Percentiles rank a stretch among this genome's conserved stretches.
phyloP scores from a whole-genome alignment of 2,797 vertebrate species.

The Darevskia nairensis region DNA sequence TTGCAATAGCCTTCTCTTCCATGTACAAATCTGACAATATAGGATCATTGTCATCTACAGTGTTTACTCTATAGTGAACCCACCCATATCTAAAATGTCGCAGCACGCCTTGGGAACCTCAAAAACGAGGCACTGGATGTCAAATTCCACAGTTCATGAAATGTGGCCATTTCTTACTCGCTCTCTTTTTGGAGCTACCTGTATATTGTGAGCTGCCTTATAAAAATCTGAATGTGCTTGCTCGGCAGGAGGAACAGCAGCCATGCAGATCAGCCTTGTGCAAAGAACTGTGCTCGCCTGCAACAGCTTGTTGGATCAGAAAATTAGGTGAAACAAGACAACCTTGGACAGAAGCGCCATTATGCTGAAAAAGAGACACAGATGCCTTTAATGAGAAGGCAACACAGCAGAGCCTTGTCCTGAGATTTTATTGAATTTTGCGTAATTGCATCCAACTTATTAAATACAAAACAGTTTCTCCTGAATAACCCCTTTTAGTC shows the following conservation, averaged over 20 bases:
- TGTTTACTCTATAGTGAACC: neutral
- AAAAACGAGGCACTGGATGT: neutral
- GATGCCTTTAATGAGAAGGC: conserved; percentile 56
- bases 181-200: neutral
- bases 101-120: neutral
- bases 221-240: conserved; percentile 53
- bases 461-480: conserved; percentile 68
- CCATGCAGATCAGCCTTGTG: conserved; percentile 41
- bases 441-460: conserved; percentile 72
- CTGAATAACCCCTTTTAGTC: conserved; percentile 72
- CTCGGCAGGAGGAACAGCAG: conserved; percentile 51
- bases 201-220: conserved; percentile 56
- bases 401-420: conserved; percentile 67
- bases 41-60: too few species aligned
- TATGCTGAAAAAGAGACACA: conserved; percentile 45
- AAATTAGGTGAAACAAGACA: conserved; percentile 58
- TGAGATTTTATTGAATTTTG: conserved; percentile 66
- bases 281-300: conserved; percentile 41
- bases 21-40: too few species aligned
- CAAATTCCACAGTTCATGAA: neutral
- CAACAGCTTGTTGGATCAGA: conserved; percentile 58
- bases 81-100: neutral
- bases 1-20: too few species aligned
- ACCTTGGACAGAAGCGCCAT: conserved; percentile 68
- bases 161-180: too few species aligned